Conservation (phyloP, 2,113 vertebrate species). For the Petromus typicus region DNA sequence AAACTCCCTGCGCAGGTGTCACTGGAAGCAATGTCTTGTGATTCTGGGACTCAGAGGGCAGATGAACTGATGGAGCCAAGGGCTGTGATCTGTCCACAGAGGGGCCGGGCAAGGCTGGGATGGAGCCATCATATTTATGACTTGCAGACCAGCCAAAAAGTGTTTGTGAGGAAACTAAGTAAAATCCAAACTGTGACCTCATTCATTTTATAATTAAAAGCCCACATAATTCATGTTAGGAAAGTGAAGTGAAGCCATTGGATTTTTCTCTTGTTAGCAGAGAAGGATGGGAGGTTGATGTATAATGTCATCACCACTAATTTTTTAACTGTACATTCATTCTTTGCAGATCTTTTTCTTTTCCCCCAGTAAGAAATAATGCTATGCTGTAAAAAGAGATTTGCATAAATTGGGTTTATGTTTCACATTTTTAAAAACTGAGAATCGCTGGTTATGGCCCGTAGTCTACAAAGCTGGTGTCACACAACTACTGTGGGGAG, state of each 20-base stretch:
- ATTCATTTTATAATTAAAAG: not conserved
- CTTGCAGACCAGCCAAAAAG: not conserved
- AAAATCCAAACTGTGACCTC: accelerated
- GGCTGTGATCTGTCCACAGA: accelerated
- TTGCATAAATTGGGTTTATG: not conserved
- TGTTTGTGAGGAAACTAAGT: not conserved
- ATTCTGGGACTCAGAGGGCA: constrained; percentile 25
- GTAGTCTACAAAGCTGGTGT: constrained; percentile 24
- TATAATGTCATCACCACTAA: not conserved
- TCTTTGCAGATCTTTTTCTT: not conserved
- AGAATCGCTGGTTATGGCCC: constrained; percentile 79
- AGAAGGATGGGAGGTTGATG: not conserved
- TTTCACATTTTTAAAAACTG: constrained; percentile 25
- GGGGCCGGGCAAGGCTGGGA: not conserved
- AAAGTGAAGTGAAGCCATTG: not conserved
- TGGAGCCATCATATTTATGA: not conserved
- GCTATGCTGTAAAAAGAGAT: constrained; percentile 17
- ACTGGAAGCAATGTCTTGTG: not conserved
- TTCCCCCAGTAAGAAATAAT: not conserved
- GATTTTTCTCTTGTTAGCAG: not conserved
- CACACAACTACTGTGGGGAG: constrained; percentile 59
- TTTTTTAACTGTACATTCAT: constrained; percentile 34
- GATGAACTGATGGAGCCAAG: constrained; percentile 28
- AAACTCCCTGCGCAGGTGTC: constrained; percentile 36
- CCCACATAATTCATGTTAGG: accelerated